Conservation (phyloP, 64 coral and sea anemone genomes). For the Montipora efflorescens region DNA sequence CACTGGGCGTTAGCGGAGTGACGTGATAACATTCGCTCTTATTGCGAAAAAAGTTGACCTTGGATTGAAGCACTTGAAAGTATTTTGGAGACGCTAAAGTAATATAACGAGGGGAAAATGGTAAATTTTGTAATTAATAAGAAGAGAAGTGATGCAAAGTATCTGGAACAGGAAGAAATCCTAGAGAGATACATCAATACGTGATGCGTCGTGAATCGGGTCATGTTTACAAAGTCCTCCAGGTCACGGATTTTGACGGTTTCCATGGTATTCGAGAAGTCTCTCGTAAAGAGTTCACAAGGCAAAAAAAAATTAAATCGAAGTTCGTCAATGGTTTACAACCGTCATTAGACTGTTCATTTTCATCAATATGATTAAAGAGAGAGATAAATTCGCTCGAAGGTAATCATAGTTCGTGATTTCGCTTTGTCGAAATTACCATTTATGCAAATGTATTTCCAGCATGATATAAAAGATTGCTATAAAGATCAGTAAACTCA, state of each 20-base stretch:
- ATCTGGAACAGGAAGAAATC: too few relatives aligned
- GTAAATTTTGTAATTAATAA: background rate
- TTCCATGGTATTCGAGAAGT: constrained; percentile 42
- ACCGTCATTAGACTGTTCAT: too few relatives aligned
- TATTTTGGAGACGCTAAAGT: background rate
- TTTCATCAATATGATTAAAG: too few relatives aligned
- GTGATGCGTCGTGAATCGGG: constrained; percentile 20
- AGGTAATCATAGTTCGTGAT: too few relatives aligned
- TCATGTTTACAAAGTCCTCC: constrained; percentile 6
- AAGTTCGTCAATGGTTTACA: background rate
- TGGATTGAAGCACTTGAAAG: background rate
- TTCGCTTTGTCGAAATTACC: too few relatives aligned
- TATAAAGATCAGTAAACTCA: too few relatives aligned
- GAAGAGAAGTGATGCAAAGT: background rate
- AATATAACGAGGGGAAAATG: background rate
- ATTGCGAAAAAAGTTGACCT: background rate
- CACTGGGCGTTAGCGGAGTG: constrained; percentile 19
- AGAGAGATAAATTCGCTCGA: too few relatives aligned
- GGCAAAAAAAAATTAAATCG: background rate
- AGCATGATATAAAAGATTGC: too few relatives aligned
- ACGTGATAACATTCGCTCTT: constrained; percentile 47
- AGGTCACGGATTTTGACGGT: constrained; percentile 42
- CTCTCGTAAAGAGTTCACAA: background rate
- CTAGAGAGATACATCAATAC: background rate
- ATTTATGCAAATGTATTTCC: too few relatives aligned